Percentiles rank a stretch among this genome's conserved stretches.
These are phyloP conservation scores for Meghimatium bilineatum DNA, from an alignment of 2,888 invertebrate species.

Conservation along the genomic window DNA sequence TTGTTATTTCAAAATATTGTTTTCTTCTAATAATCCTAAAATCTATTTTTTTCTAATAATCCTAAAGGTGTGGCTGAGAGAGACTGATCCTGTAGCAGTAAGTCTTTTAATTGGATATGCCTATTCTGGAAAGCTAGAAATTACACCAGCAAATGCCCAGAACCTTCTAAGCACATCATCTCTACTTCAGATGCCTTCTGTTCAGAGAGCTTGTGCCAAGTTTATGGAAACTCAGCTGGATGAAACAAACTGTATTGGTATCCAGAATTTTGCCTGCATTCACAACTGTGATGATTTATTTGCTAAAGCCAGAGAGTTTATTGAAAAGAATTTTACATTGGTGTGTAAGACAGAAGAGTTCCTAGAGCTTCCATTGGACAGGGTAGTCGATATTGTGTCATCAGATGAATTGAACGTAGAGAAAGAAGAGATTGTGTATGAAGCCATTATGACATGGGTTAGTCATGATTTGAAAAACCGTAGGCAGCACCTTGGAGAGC, in stretches of 20 bases:
- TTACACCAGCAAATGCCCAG: conserved; percentile 71
- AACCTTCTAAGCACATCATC: conserved; percentile 71
- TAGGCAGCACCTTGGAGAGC: conserved; percentile 59
- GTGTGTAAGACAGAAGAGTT: conserved; percentile 71
- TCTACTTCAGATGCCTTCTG: conserved; percentile 71
- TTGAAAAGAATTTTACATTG: conserved; percentile 72
- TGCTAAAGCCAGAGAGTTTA: conserved; percentile 69
- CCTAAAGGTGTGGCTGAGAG: conserved; percentile 63
- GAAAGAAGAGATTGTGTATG: conserved; percentile 72
- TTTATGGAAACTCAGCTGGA: conserved; percentile 75
- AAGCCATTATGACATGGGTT: conserved; percentile 70
- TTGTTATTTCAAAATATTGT: not conserved
- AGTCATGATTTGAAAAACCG: conserved; percentile 61
- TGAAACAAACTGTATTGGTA: conserved; percentile 72
- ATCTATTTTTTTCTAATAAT: not conserved
- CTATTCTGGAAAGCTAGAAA: conserved; percentile 72
- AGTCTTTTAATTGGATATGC: conserved; percentile 71
- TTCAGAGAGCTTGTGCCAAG: conserved; percentile 72
- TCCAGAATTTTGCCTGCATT: conserved; percentile 71
- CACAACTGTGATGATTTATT: conserved; percentile 69
- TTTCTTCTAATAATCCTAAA: not conserved
- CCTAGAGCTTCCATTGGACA: conserved; percentile 62
- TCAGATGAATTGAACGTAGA: conserved; percentile 75
- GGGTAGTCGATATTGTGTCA: conserved; percentile 65
- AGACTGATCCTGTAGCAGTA: conserved; percentile 69